A percentile compares a stretch with the other conserved stretches of the same genome.
Conservation (phyloP, 2,888 invertebrate genomes). For the Lordiphosa fenestrarum region DNA sequence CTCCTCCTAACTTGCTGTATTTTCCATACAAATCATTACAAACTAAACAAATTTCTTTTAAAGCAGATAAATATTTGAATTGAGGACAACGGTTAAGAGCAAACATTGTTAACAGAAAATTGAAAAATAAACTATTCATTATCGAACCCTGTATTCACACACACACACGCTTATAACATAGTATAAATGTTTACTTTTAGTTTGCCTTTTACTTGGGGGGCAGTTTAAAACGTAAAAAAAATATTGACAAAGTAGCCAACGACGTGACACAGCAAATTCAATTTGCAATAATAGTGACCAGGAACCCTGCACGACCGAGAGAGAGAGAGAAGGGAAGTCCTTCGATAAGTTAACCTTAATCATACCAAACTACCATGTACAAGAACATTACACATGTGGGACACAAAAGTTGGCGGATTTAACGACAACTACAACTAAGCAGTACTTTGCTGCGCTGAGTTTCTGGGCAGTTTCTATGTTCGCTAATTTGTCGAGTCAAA, state of each 20-base stretch:
- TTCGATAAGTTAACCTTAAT: conserved; percentile 35
- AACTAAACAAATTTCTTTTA: too few species aligned
- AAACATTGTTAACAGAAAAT: too few species aligned
- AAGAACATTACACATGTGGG: conserved; percentile 38
- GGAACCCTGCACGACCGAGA: too few species aligned
- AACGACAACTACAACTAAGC: too few species aligned
- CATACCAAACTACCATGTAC: conserved; percentile 2
- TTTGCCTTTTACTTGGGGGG: conserved; percentile 23
- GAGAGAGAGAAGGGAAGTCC: conserved; percentile 11
- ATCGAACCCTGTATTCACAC: conserved; percentile 25
- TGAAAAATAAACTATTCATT: too few species aligned
- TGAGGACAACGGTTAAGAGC: too few species aligned
- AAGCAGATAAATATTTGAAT: too few species aligned
- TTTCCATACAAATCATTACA: too few species aligned
- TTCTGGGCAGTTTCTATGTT: too few species aligned
- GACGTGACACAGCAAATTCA: conserved; percentile 66
- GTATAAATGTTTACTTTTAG: neutral
- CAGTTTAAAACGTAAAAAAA: conserved; percentile 47
- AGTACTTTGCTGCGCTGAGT: too few species aligned
- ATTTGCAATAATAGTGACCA: conserved; percentile 63
- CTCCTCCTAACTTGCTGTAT: too few species aligned
- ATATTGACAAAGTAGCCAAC: conserved; percentile 59
- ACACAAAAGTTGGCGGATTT: conserved; percentile 25
- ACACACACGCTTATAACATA: neutral
- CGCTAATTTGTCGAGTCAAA: conserved; percentile 27